Evolutionary conservation across 2,797 vertebrate species (phyloP).

Genomic region (Selene dorsalis): DNA sequence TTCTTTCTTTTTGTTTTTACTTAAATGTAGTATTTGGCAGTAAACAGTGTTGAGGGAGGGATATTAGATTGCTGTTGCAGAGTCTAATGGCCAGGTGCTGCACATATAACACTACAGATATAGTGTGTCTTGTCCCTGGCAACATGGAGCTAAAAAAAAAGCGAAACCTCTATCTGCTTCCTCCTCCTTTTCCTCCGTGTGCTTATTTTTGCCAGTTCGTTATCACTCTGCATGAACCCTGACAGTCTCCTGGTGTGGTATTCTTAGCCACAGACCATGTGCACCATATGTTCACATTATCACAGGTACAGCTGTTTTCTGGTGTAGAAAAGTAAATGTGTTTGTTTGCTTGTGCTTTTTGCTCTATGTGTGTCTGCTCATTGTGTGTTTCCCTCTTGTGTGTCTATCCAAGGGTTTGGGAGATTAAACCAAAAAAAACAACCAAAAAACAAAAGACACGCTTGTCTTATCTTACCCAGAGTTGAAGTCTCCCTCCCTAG

Average conservation of each 20-base stretch:
- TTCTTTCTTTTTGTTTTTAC: neutral
- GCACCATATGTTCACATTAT: neutral
- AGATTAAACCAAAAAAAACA: neutral
- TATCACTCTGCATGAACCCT: conserved; percentile 8
- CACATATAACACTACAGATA: conserved; percentile 7
- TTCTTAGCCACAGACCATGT: conserved; percentile 24
- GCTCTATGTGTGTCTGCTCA: neutral
- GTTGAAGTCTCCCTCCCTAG: conserved; percentile 13
- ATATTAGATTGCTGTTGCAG: neutral
- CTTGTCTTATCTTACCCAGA: conserved; percentile 22
- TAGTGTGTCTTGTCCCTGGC: neutral
- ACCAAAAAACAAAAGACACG: too few relatives aligned
- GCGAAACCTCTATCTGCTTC: conserved; percentile 9
- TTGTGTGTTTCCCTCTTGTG: neutral
- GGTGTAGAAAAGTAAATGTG: neutral
- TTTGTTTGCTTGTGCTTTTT: neutral
- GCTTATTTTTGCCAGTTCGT: conserved; percentile 1
- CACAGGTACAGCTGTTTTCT: neutral
- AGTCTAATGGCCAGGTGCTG: neutral
- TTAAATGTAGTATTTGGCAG: neutral
- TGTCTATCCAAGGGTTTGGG: neutral
- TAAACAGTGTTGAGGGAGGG: neutral
- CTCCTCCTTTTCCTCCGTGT: neutral
- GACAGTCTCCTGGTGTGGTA: neutral
- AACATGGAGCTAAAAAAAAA: conserved; percentile 9